phyloP scores from a whole-genome alignment of 1,140 invertebrate species.

The Pogonomyrmex californicus region DNA sequence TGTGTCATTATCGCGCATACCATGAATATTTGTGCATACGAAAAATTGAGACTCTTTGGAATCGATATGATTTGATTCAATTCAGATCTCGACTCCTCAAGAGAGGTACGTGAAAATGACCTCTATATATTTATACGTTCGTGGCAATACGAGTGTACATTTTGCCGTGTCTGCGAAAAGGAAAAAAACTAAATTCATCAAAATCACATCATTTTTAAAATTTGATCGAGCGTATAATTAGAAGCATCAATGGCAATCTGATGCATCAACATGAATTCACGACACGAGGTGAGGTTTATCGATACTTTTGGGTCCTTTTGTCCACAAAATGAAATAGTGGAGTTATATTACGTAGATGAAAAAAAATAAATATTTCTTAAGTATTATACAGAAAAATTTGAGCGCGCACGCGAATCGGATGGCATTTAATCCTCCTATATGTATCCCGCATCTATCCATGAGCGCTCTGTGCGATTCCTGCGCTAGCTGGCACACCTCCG shows the following conservation, averaged over 20 bases:
- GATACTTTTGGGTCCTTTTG: not conserved
- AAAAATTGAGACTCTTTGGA: not conserved
- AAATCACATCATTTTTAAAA: not conserved
- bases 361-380: constrained; percentile 14
- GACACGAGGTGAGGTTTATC: not conserved
- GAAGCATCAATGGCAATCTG: not conserved
- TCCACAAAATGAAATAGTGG: not conserved
- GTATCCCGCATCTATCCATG: constrained; percentile 37
- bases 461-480: not conserved
- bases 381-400: not conserved
- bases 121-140: not conserved
- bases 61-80: not conserved
- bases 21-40: not conserved
- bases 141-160: constrained; percentile 18
- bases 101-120: not conserved
- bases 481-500: not conserved
- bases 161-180: not conserved
- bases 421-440: not conserved
- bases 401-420: not conserved
- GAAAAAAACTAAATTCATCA: not conserved
- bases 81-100: not conserved
- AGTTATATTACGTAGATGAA: constrained; percentile 1
- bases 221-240: not conserved
- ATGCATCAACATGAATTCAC: not conserved
- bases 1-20: not conserved